Conservation (phyloP, 2,888 invertebrate species). For the Chydorus sphaericus region DNA sequence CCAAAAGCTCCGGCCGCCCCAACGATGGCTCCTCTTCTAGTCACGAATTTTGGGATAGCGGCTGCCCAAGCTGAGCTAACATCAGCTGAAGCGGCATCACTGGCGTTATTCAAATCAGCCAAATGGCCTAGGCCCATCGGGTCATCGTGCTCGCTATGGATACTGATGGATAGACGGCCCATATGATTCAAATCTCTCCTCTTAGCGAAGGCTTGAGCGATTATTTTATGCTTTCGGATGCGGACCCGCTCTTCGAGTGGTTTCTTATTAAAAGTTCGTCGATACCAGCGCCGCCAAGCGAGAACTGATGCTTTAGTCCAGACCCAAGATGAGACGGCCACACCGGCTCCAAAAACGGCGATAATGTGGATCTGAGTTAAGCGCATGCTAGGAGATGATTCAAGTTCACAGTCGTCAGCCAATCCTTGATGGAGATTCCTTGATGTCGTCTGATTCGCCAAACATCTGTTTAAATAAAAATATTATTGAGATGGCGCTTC, state of each 20-base stretch:
- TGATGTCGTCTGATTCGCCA: constrained; percentile 15
- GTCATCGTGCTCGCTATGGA: constrained; percentile 74
- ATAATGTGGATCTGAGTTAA: constrained; percentile 67
- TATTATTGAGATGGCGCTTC: too few relatives aligned
- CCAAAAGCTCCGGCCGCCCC: constrained; percentile 32
- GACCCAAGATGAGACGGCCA: constrained; percentile 85
- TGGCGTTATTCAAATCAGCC: constrained; percentile 45
- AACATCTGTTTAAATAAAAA: constrained; percentile 17
- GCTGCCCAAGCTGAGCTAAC: constrained; percentile 86
- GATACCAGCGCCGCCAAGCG: constrained; percentile 71
- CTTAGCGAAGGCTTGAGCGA: constrained; percentile 78
- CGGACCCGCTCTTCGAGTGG: constrained; percentile 26
- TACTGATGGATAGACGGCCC: constrained; percentile 71
- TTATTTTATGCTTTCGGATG: constrained; percentile 72
- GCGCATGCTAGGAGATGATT: constrained; percentile 61
- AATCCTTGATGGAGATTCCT: constrained; percentile 11
- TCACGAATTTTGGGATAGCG: constrained; percentile 70
- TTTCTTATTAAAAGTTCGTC: constrained; percentile 49
- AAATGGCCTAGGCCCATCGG: constrained; percentile 46
- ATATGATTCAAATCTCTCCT: constrained; percentile 65
- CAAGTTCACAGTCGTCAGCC: constrained; percentile 41
- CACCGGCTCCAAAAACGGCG: constrained; percentile 66
- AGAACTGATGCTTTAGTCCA: constrained; percentile 75
- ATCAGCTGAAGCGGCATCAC: constrained; percentile 58
- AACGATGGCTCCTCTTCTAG: constrained; percentile 66